Base-by-base conservation (phyloP, 1,140 invertebrate species). In the Scylla paramamosain region DNA sequence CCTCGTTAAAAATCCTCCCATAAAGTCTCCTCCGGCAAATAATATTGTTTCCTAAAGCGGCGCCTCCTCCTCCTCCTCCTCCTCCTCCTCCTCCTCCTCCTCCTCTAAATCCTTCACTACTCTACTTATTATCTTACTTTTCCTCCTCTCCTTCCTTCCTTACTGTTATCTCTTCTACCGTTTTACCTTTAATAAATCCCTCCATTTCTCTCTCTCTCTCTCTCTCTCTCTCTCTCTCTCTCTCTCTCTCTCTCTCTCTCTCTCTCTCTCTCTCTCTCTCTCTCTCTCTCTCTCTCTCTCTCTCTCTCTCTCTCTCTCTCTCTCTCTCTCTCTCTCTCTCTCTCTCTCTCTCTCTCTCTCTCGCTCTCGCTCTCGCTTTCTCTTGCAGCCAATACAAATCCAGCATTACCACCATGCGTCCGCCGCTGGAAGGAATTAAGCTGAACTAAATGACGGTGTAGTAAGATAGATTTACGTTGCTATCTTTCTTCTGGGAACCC, bases 1-100 rank as follows among this genome's bases (percentile, higher is more conserved):
- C 25, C 67, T 77, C 67, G 67, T 77, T 77, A 77, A 77, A 77
- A 77, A 77, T 77, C 67, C 20, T 77, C 25, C 67, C 67, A 77
- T 77, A 77, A 77, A 77, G 25, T 25, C 52, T 59, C 8, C n/a
- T 77, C 67, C 67, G 25, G 67, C 67, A 77, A 77, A 77, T 77
- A 77, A 77, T 77, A 77, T 77, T 77, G 67, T 77, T 77, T 77
- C 67, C 67, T n/a, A n/a, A 77, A 77, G 67, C 67, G 67, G 59
- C 59, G 10, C 59, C 59, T 67, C 59, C 59, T 10, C 59, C 59
- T 25, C 20, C 20, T 25, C 8, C n/a, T 20, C 67, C 25, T 77
- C 20, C 67, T 77, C 20, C 67, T 20, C 20, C 67, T n/a, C 67
- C 20, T 20, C 67, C 25, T 77, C 67, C n/a, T 20, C n/a, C 67